These are phyloP conservation scores for Cosmia pyralina DNA, from an alignment of 2,888 invertebrate genomes.

Conservation along the genomic window DNA sequence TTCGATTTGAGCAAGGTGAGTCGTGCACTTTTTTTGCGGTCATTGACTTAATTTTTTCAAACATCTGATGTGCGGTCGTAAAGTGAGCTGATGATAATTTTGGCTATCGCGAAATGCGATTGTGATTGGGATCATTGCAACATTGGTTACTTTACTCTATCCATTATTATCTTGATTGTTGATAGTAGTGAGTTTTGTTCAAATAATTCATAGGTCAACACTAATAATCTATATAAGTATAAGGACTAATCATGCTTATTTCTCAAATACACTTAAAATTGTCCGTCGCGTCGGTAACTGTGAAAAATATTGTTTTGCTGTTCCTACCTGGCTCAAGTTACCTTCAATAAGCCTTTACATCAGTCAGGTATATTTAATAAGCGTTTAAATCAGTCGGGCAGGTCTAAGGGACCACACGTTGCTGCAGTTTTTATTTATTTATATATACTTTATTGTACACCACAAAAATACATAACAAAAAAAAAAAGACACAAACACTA, in stretches of 20 bases:
- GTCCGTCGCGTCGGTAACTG: neutral
- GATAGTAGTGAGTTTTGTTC: neutral
- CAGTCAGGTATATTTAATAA: neutral
- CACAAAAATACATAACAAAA: too few species aligned
- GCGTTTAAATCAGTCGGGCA: neutral
- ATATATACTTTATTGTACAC: too few species aligned
- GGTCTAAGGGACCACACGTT: neutral
- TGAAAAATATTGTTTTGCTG: neutral
- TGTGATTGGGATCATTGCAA: constrained; percentile 32
- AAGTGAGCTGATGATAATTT: constrained; percentile 52
- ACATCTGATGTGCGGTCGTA: constrained; percentile 28
- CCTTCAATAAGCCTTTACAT: neutral
- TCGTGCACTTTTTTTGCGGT: constrained; percentile 70
- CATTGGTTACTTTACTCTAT: too few species aligned
- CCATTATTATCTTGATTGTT: neutral
- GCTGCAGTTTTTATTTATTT: neutral
- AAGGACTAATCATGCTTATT: neutral
- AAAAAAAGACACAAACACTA: too few species aligned
- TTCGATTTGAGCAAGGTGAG: constrained; percentile 84
- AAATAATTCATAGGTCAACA: neutral
- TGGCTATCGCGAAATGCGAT: constrained; percentile 18
- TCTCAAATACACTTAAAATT: neutral
- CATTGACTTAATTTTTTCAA: constrained; percentile 76
- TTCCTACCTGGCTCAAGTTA: neutral
- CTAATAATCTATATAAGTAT: neutral